These are phyloP conservation scores for Drosophila demipolita DNA, from an alignment of 2,888 invertebrate species.

Conservation along the genomic window DNA sequence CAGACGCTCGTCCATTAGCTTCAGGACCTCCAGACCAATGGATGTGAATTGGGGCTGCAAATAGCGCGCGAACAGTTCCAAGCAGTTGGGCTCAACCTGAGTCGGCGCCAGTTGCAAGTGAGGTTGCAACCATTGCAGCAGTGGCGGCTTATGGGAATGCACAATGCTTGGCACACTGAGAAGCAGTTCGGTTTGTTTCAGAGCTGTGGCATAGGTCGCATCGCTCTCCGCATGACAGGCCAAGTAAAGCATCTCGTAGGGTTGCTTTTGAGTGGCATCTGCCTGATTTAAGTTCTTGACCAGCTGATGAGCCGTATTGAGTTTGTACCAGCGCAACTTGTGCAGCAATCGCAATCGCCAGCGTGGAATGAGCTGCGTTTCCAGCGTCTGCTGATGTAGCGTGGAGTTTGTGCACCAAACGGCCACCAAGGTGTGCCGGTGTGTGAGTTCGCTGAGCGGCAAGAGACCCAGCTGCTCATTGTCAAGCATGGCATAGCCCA, in stretches of 20 bases:
- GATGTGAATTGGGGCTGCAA: slow-evolving; percentile 93
- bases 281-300: slow-evolving; percentile 88
- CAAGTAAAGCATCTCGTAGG: slow-evolving; percentile 93
- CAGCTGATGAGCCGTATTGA: slow-evolving; percentile 88
- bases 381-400: slow-evolving; percentile 89
- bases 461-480: slow-evolving; percentile 90
- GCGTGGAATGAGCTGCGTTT: slow-evolving; percentile 90
- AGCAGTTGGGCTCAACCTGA: slow-evolving; percentile 85
- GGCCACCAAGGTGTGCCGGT: slow-evolving; percentile 89
- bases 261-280: slow-evolving; percentile 88
- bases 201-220: slow-evolving; percentile 59
- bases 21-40: slow-evolving; percentile 94
- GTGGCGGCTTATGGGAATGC: slow-evolving; percentile 98
- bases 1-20: slow-evolving; percentile 89
- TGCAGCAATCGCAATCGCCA: slow-evolving; percentile 91
- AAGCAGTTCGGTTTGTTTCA: slow-evolving; percentile 87
- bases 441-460: slow-evolving; percentile 88
- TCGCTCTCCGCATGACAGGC: slow-evolving; percentile 84
- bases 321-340: slow-evolving; percentile 93
- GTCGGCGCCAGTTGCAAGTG: slow-evolving; percentile 83
- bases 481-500: slow-evolving; percentile 90
- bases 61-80: slow-evolving; percentile 97
- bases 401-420: slow-evolving; percentile 97
- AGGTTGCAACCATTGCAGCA: slow-evolving; percentile 87
- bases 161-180: slow-evolving; percentile 95